phyloP scores from a whole-genome alignment of 2,888 invertebrate species.

The Chrysina gloriosa region DNA sequence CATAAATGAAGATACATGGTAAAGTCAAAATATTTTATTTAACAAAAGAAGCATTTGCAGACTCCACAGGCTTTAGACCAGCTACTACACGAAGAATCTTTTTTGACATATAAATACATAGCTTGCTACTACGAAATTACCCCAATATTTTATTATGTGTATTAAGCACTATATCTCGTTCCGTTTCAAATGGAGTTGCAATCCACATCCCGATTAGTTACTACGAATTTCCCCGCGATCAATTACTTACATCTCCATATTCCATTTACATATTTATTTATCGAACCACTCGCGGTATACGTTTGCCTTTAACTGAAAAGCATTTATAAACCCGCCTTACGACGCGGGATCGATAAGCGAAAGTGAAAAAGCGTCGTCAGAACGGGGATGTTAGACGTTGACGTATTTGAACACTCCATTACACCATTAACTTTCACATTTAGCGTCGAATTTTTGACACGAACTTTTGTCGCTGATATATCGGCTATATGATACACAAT shows the following conservation, averaged over 20 bases:
- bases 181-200: too few relatives aligned
- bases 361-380: slow-evolving; percentile 25
- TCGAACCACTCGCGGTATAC: neutral
- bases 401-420: slow-evolving; percentile 37
- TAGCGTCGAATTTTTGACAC: slow-evolving; percentile 22
- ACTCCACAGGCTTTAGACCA: too few relatives aligned
- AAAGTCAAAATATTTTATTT: too few relatives aligned
- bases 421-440: slow-evolving; percentile 35
- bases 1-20: too few relatives aligned
- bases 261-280: slow-evolving; percentile 9
- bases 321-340: neutral
- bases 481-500: neutral
- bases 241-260: neutral
- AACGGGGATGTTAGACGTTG: slow-evolving; percentile 25
- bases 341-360: slow-evolving; percentile 24
- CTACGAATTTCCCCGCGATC: too few relatives aligned
- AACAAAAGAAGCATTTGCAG: too few relatives aligned
- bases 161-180: too few relatives aligned
- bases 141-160: too few relatives aligned
- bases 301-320: neutral
- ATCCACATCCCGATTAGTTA: too few relatives aligned
- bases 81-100: too few relatives aligned
- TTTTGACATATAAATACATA: too few relatives aligned
- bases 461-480: slow-evolving; percentile 28
- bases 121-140: too few relatives aligned